Evolutionary conservation across 2,888 invertebrate genomes (phyloP).

Genomic region (Stenodema calcarata): DNA sequence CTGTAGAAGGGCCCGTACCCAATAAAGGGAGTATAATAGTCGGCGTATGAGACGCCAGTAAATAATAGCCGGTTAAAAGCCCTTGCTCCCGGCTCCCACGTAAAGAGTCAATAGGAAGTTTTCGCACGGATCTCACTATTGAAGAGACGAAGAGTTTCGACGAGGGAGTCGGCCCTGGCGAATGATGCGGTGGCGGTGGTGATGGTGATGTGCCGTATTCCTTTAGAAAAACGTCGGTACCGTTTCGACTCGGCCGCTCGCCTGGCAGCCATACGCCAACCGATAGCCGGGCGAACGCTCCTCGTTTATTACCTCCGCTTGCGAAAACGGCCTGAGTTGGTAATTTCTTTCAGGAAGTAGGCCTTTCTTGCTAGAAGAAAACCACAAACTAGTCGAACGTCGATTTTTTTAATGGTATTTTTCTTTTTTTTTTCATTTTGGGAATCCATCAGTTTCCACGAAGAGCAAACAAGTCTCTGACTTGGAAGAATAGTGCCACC

Average conservation of each 20-base stretch:
- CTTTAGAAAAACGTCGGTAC: slow-evolving; percentile 29
- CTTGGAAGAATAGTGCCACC: too few species aligned
- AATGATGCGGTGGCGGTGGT: background rate
- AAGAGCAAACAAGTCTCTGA: too few species aligned
- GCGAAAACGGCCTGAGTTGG: background rate
- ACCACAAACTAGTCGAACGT: background rate
- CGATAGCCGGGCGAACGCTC: background rate
- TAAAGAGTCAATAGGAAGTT: slow-evolving; percentile 1
- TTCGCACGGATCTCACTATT: slow-evolving; percentile 29
- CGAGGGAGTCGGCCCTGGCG: background rate
- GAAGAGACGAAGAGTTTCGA: background rate
- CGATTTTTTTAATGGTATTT: too few species aligned
- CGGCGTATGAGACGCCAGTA: background rate
- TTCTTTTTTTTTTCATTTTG: too few species aligned
- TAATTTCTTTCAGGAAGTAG: background rate
- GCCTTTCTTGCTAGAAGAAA: background rate
- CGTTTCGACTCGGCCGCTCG: slow-evolving; percentile 13
- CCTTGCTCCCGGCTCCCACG: slow-evolving; percentile 29
- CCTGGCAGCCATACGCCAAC: background rate
- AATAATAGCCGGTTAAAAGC: background rate
- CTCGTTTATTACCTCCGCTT: background rate
- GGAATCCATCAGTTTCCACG: too few species aligned
- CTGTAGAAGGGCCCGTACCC: background rate
- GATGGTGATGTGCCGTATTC: slow-evolving; percentile 16
- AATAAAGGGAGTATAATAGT: background rate